phyloP scores from a whole-genome alignment of 2,113 vertebrate species.

The Dromas ardeola region DNA sequence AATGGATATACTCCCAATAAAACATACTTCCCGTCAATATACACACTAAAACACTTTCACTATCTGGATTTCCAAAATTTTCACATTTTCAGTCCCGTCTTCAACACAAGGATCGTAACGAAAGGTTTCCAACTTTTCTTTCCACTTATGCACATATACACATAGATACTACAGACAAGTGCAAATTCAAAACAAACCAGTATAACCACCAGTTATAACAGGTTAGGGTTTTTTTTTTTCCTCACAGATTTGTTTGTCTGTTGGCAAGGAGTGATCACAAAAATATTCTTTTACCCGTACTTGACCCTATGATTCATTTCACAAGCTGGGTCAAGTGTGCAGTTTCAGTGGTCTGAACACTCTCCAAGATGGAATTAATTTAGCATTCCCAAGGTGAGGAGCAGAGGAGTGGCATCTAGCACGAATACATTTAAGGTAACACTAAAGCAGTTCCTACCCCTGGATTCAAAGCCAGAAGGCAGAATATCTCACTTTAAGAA shows the following conservation, averaged over 20 bases:
- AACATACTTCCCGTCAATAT: neutral
- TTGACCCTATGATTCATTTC: slow-evolving; percentile 73
- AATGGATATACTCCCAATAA: neutral
- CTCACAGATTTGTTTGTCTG: slow-evolving; percentile 58
- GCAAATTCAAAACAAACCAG: slow-evolving; percentile 31
- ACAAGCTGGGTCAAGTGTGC: slow-evolving; percentile 69
- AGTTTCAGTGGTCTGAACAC: slow-evolving; percentile 67
- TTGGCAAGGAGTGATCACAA: slow-evolving; percentile 64
- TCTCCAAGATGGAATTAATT: slow-evolving; percentile 59
- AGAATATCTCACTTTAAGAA: neutral
- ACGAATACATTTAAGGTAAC: slow-evolving; percentile 53
- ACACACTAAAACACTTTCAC: neutral
- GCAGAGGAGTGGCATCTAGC: slow-evolving; percentile 47
- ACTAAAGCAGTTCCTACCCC: neutral
- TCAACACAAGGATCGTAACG: neutral
- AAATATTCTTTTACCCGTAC: slow-evolving; percentile 70
- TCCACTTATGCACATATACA: neutral
- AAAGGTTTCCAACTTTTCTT: neutral
- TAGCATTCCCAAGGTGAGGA: slow-evolving; percentile 64
- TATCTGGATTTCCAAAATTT: neutral
- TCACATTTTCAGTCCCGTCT: neutral
- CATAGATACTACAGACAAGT: neutral
- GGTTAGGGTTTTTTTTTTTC: slow-evolving; percentile 6
- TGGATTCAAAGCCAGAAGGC: slow-evolving; percentile 1
- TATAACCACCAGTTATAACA: slow-evolving; percentile 54